These are phyloP conservation scores for Rhinolophus sinicus DNA, from an alignment of 2,113 vertebrate genomes.

Conservation along the genomic window DNA sequence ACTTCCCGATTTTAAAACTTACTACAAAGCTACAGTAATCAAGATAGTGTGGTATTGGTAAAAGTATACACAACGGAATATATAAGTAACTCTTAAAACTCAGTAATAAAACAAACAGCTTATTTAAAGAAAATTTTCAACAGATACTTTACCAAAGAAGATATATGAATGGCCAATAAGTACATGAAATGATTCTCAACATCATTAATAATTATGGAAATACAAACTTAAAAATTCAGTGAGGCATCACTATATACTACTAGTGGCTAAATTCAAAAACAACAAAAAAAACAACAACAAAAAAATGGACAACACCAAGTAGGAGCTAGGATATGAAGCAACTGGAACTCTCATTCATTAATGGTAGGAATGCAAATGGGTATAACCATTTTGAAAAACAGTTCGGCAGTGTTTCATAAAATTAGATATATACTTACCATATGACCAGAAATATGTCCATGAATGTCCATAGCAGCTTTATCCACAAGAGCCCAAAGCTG, in stretches of 20 bases:
- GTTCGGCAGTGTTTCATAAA: not conserved
- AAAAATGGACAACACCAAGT: not conserved
- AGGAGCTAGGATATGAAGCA: not conserved
- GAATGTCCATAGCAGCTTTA: not conserved
- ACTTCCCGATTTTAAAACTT: not conserved
- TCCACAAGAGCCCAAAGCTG: not conserved
- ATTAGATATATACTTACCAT: not conserved
- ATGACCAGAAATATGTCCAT: not conserved
- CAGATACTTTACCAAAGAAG: not conserved
- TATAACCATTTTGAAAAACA: not conserved
- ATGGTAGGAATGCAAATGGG: not conserved
- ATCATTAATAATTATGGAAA: not conserved
- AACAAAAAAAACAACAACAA: not conserved
- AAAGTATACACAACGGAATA: not conserved
- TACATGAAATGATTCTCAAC: not conserved
- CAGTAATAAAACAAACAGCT: not conserved
- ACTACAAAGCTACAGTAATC: not conserved
- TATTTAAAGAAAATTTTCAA: constrained; percentile 32
- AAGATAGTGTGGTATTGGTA: not conserved
- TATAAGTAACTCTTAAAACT: not conserved
- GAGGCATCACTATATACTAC: not conserved
- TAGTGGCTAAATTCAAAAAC: not conserved
- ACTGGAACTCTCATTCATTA: not conserved
- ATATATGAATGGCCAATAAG: not conserved
- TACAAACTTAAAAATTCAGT: not conserved